Conservation (phyloP, 1,140 invertebrate species). For the Drosophila ogumai region DNA sequence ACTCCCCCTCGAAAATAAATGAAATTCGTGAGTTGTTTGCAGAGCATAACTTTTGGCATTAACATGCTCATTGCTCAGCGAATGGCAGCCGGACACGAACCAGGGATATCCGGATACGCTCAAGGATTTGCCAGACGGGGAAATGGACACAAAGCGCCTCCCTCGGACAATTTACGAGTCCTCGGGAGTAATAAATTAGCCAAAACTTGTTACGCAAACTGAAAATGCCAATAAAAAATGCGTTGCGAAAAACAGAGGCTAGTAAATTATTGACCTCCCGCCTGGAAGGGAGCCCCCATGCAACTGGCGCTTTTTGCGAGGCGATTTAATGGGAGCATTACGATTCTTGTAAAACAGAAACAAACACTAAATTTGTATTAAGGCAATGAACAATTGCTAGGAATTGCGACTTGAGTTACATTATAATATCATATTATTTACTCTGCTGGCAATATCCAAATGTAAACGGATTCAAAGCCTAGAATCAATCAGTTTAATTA, state of each 20-base stretch:
- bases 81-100: slow-evolving; percentile 40
- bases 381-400: neutral
- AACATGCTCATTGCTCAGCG: slow-evolving; percentile 61
- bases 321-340: slow-evolving; percentile 13
- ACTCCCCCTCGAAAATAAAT: slow-evolving; percentile 54
- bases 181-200: slow-evolving; percentile 69
- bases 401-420: neutral
- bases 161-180: slow-evolving; percentile 59
- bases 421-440: neutral
- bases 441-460: slow-evolving; percentile 5
- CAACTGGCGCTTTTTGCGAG: slow-evolving; percentile 4
- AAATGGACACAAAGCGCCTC: slow-evolving; percentile 8
- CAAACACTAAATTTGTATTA: slow-evolving; percentile 1
- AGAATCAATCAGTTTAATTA: slow-evolving; percentile 69
- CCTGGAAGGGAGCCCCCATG: neutral
- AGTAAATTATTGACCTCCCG: slow-evolving; percentile 53
- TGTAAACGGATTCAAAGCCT: slow-evolving; percentile 5
- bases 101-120: slow-evolving; percentile 12
- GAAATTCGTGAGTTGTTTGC: slow-evolving; percentile 68
- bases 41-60: slow-evolving; percentile 64
- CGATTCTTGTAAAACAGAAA: slow-evolving; percentile 4
- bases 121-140: slow-evolving; percentile 17
- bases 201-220: slow-evolving; percentile 70
- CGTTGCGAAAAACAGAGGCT: slow-evolving; percentile 58
- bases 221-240: slow-evolving; percentile 73